These are phyloP conservation scores for Acleris cristana DNA, from an alignment of 2,888 invertebrate species.

Conservation along the genomic window DNA sequence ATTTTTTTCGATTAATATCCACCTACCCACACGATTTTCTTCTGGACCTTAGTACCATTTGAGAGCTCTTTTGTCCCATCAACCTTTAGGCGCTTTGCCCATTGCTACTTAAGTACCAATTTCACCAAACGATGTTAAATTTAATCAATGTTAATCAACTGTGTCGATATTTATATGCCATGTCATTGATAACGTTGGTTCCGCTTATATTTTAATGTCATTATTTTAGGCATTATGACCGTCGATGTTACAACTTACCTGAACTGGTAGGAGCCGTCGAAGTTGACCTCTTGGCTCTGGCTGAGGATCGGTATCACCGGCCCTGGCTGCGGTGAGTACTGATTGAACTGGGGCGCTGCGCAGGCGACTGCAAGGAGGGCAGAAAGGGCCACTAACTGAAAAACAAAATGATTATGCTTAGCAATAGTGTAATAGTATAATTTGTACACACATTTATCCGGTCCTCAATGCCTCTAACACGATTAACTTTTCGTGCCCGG, in stretches of 20 bases:
- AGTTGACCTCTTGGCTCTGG: conserved; percentile 81
- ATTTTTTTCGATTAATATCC: too few species aligned
- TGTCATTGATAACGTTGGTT: too few species aligned
- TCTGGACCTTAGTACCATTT: too few species aligned
- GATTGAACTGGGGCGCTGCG: conserved; percentile 67
- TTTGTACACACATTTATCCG: background rate
- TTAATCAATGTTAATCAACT: too few species aligned
- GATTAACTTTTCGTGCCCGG: too few species aligned
- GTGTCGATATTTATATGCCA: too few species aligned
- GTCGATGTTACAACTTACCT: conserved; percentile 66
- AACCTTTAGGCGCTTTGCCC: too few species aligned
- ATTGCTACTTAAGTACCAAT: too few species aligned
- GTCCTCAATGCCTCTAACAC: background rate
- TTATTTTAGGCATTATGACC: background rate
- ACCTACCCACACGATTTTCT: too few species aligned
- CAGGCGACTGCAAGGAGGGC: conserved; percentile 65
- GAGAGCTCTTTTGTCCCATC: too few species aligned
- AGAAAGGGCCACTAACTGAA: conserved; percentile 70
- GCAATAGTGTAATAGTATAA: background rate
- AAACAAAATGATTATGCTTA: conserved; percentile 37
- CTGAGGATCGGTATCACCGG: conserved; percentile 84
- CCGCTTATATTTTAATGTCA: too few species aligned
- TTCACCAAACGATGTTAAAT: too few species aligned
- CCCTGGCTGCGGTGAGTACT: conserved; percentile 56
- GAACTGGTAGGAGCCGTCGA: conserved; percentile 85